Base-by-base conservation (phyloP, 2,888 invertebrate species). In the Anagyrus pseudococci region DNA sequence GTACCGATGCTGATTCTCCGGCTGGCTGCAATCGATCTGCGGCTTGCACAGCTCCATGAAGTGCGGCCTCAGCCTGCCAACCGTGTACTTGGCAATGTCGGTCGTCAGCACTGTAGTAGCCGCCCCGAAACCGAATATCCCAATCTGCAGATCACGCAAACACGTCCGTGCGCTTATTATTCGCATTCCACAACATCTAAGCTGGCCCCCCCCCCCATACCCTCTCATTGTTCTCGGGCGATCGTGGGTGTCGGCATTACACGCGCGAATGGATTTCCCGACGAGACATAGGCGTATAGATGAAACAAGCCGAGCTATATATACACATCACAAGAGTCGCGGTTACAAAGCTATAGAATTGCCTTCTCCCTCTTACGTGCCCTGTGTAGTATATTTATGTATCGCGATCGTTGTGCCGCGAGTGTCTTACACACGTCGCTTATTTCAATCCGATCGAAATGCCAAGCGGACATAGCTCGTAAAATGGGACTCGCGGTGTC, bases 41-140 rank as follows among this genome's bases (percentile, higher is more conserved):
- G 98, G 98, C 58, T 86, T 83, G 77, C 98, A 99, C 0, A 97
- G 90, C 70, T 86, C 87, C 77, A 95, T 88, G 84, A 98, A 99
- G 83, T 99, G 97, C 29, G 98, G 98, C 70, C 98, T 85, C 70
- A 98, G 83, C 58, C 97, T 87, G 41, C 98, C 98, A 68, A 98
- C 89, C 10, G 92, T 89, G 80, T 96, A 97, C 83, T 98, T 98
- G 68, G 93, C 94, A 68, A 96, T 87, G 80, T 98, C 97, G 4
- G 96, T 97, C 68, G 92, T 88, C 50, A 96, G 83, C 79, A 94
- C 94, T 69, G 91, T 91, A 70, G 90, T 87, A 46, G 89, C 91
- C 48, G 91, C 91, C 0, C 96, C 97, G 81, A 96, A 96, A 25
- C 90, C 89, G 79, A 96, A 96, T 47, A 92, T 85, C 1, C 93